Percentiles rank a stretch among this genome's conserved stretches.
Conservation (phyloP, 1,140 invertebrate species). For the Calliphora vicina region DNA sequence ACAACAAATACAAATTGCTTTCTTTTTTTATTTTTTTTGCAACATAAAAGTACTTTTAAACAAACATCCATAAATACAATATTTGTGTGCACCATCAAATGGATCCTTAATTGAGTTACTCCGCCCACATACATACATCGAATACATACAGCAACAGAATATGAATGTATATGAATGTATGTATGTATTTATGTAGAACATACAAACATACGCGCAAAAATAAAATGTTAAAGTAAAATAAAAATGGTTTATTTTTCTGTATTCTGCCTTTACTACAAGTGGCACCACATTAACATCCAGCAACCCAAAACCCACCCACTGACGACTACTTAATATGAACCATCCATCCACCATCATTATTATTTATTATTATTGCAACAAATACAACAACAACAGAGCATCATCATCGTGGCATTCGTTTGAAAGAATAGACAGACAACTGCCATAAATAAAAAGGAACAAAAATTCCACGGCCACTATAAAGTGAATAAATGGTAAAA, state of each 20-base stretch:
- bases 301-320: neutral
- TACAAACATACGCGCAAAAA: neutral
- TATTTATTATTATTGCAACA: neutral
- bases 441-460: neutral
- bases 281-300: neutral
- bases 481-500: neutral
- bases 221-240: slow-evolving; percentile 20
- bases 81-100: slow-evolving; percentile 60
- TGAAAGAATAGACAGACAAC: neutral
- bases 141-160: slow-evolving; percentile 18
- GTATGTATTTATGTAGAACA: neutral
- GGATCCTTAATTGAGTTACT: slow-evolving; percentile 63
- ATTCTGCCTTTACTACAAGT: neutral
- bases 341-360: neutral
- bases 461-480: slow-evolving; percentile 28
- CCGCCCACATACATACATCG: slow-evolving; percentile 50
- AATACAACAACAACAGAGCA: neutral
- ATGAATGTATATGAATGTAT: neutral
- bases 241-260: slow-evolving; percentile 13
- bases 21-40: too few relatives aligned
- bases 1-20: too few relatives aligned
- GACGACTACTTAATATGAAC: neutral
- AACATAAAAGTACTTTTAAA: neutral
- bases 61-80: slow-evolving; percentile 32
- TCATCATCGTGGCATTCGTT: neutral